Evolutionary conservation across 2,113 vertebrate species (phyloP), one percentile per base, ranked within the genome.

Genomic region (Progne subis): DNA sequence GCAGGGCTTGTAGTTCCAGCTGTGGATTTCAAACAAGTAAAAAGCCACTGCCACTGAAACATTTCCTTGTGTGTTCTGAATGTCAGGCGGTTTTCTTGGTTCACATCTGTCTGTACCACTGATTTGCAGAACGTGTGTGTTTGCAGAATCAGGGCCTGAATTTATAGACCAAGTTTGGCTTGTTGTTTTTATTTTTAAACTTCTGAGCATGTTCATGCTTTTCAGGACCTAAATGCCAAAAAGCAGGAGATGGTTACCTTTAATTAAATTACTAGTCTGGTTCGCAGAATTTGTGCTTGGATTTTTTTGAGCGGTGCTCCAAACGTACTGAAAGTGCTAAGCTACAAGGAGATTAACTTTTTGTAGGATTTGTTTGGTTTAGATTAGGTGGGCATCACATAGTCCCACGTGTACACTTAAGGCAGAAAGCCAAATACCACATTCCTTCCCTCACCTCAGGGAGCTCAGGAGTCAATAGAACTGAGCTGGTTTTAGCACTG

Each of bases 281-380:
- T 46, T 71, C 2, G 1, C 32, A 64, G 56, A 57, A 78, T 90
- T 86, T 90, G 72, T 39, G 80, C 82, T 49, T 63, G 72, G 56
- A 41, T 78, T 86, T 90, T 82, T 86, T 78, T 26, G 37, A 68
- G 47, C 0, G 0, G 39, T 55, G 56, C 76, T 86, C 92, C 82
- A 90, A 81, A 63, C 49, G 39, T 46, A 18, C 24, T 47, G 63
- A 16, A 88, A 81, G 82, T 56, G 88, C 94, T 81, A 72, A 94
- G n/a, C 69, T 79, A 49, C 80, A 57, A 71, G 86, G 37, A 76
- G 88, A 84, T 95, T 90, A 94, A 84, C 52, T 84, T 95, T 78
- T 64, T 77, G 21, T 60, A 37, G 75, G 60, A 64, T 83, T 71
- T 88, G 75, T 84, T 93, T 95, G 69, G 5, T 94, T 75, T 71